Evolutionary conservation across 2,888 invertebrate genomes (phyloP), one percentile per base, ranked within the genome.

Genomic region (Diarsia rubi): DNA sequence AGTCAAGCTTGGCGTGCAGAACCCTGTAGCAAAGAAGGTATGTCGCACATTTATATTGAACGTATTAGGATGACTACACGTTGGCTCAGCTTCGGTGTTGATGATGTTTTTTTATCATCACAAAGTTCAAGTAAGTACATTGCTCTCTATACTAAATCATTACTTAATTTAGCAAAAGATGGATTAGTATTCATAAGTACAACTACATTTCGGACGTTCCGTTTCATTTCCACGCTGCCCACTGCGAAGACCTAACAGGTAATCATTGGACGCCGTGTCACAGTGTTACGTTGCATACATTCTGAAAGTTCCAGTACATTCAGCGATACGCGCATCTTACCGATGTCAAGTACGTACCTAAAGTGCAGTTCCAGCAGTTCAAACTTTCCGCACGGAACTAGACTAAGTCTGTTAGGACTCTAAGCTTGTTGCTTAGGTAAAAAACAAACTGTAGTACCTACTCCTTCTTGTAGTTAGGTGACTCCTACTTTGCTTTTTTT

Each of bases 391-490:
- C 14, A 47, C 31, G 31, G 49, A 49, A 37, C 62, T 63, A 37
- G 42, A 82, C 63, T 82, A 78, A 31, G 79, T 67, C 69, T 47
- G 70, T 64, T 47, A 59, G 59, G 52, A 42, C 24, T 63, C 45
- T 24, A 64, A 72, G 67, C 44, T 57, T 57, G n/a, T 60, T 65
- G 67, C 68, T 82, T 78, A 80, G 68, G 78, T 72, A 69, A 82
- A 69, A 79, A 60, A 83, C 54, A 79, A 83, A 83, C 69, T n/a
- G n/a, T n/a, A n/a, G n/a, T n/a, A n/a, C n/a, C n/a, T 68, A 68
- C 67, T 45, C 75, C 65, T 65, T 19, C 27, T 64, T 47, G 64
- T 66, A 74, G 65, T 74, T 76, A 31, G 52, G 52, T 64, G 75
- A 65, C 45, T 57, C 64, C 27, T 54, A 81, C 27, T 54, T 64